Evolutionary conservation across 2,797 vertebrate genomes (phyloP).

Genomic region (Sciaenops ocellatus): DNA sequence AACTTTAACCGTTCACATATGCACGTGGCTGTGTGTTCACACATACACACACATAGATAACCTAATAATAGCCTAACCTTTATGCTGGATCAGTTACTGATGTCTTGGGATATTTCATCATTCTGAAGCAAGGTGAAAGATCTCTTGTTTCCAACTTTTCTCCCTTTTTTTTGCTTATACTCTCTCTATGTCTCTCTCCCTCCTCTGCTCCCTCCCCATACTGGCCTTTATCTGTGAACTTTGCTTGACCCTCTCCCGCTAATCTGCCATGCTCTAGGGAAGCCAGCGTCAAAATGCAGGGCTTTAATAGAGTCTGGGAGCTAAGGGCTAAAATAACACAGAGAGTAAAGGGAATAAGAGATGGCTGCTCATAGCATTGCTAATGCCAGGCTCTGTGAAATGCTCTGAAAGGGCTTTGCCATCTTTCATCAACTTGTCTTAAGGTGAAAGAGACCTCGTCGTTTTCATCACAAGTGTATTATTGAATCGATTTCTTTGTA

Average conservation of each 20-base stretch:
- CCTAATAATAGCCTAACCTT: conserved; percentile 77
- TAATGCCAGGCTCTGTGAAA: conserved; percentile 58
- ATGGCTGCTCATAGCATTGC: conserved; percentile 56
- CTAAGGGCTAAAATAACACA: conserved; percentile 57
- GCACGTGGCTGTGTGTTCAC: background rate
- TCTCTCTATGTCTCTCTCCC: conserved; percentile 22
- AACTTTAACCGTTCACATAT: conserved; percentile 35
- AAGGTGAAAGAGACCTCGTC: conserved; percentile 44
- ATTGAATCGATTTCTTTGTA: conserved; percentile 25
- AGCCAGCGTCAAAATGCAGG: conserved; percentile 63
- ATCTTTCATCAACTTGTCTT: conserved; percentile 51
- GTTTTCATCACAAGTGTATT: conserved; percentile 39
- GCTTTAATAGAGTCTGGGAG: conserved; percentile 69
- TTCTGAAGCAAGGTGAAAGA: conserved; percentile 71
- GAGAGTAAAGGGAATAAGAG: conserved; percentile 70
- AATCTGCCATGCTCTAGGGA: conserved; percentile 70
- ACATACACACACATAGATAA: conserved; percentile 33
- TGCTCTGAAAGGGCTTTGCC: conserved; percentile 42
- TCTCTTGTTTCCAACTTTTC: conserved; percentile 57
- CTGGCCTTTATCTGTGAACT: conserved; percentile 75
- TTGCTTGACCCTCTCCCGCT: conserved; percentile 71
- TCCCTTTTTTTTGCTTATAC: conserved; percentile 41
- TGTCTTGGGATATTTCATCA: conserved; percentile 78
- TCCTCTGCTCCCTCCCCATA: conserved; percentile 31
- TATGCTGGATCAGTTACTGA: conserved; percentile 73